Base-by-base conservation (phyloP, 2,888 invertebrate genomes). In the Ypsolopha scabrella region DNA sequence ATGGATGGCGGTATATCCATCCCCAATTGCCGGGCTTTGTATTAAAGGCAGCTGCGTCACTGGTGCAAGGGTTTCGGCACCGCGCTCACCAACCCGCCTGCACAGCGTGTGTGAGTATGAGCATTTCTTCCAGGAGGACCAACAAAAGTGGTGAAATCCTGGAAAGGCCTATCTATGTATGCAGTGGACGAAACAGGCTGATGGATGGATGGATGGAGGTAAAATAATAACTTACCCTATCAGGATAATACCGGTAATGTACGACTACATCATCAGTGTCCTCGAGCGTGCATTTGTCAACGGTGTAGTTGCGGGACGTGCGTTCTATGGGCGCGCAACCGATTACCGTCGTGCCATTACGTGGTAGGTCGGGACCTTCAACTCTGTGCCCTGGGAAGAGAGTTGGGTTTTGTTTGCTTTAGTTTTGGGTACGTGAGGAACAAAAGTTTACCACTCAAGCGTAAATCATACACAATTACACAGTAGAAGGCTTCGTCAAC, bases 161-260 rank as follows among this genome's bases (percentile, higher is more conserved):
- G n/a, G n/a, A n/a, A n/a, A n/a, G n/a, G n/a, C n/a, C n/a, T n/a
- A n/a, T n/a, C n/a, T n/a, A n/a, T n/a, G n/a, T n/a, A n/a, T n/a
- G n/a, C n/a, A n/a, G n/a, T n/a, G n/a, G n/a, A n/a, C n/a, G n/a
- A n/a, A n/a, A n/a, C n/a, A n/a, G n/a, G n/a, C n/a, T n/a, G n/a
- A n/a, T n/a, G n/a, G n/a, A n/a, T n/a, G n/a, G n/a, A n/a, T n/a
- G n/a, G n/a, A n/a, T n/a, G n/a, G n/a, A n/a, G n/a, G 48, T n/a
- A 7, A 38, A 6, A 43, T 11, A 14, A 41, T 41, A 7, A 41
- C 74, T 65, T 39, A 85, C 85, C 62, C 75, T 69, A 14, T 85
- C 85, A 0, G 83, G 83, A 50, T 86, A 86, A 55, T 86, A 86
- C 47, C 85, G 62, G 56, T 78, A 86, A 53, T 86, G 85, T 0